Percentiles rank a stretch among this genome's conserved stretches.
phyloP scores from a whole-genome alignment of 1,140 invertebrate species.

The Pseudomyrmex pallidus region DNA sequence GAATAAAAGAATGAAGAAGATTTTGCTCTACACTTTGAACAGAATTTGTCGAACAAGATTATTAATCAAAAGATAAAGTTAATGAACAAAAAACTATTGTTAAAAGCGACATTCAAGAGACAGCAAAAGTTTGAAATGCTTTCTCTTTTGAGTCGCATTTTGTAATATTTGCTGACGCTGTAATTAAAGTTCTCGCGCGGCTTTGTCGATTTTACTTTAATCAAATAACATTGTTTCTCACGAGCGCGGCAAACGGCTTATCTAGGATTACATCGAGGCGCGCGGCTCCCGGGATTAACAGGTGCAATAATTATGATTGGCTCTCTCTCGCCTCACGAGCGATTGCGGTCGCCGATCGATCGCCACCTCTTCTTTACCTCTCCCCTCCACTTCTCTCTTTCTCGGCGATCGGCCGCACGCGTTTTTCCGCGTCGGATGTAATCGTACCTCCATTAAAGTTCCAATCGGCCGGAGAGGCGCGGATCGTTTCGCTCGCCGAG shows the following conservation, averaged over 20 bases:
- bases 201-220: constrained; percentile 38
- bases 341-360: constrained; percentile 66
- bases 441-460: constrained; percentile 70
- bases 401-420: constrained; percentile 37
- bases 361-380: constrained; percentile 66
- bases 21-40: background rate
- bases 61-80: background rate
- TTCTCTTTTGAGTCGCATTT: background rate
- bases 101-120: background rate
- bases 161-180: background rate
- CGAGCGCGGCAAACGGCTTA: background rate
- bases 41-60: background rate
- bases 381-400: constrained; percentile 58
- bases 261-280: constrained; percentile 62
- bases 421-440: constrained; percentile 66
- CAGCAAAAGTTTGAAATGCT: too few relatives aligned
- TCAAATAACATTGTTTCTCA: constrained; percentile 40
- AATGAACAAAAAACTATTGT: background rate
- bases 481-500: constrained; percentile 62
- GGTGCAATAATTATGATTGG: constrained; percentile 70
- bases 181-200: background rate
- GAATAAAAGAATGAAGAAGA: constrained; percentile 50
- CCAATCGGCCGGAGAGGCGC: constrained; percentile 34
- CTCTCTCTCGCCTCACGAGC: constrained; percentile 65
- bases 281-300: constrained; percentile 62